Percentiles rank a stretch among this genome's conserved stretches.
Conservation (phyloP, 2,888 invertebrate genomes). For the Macaria notata region DNA sequence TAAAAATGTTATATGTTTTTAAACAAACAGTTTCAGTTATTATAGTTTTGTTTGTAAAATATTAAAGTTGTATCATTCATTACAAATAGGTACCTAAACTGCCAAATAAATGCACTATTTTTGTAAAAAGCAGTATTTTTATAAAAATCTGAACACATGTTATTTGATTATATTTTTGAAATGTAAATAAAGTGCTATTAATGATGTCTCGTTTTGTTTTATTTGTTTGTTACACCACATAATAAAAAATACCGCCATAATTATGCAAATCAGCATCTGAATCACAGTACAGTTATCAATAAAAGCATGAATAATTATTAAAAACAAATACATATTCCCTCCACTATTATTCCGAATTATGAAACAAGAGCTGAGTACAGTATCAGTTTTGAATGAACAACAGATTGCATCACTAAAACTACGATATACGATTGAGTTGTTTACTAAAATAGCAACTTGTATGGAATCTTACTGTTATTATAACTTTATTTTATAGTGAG, state of each 20-base stretch:
- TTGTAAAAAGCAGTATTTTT: constrained; percentile 31
- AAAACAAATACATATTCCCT: no score
- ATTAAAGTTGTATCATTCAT: no score
- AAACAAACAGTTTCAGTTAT: no score
- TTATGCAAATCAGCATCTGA: no score
- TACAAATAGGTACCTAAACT: background rate
- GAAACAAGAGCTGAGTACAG: background rate
- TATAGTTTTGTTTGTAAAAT: no score
- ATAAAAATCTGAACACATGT: constrained; percentile 23
- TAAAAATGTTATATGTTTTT: no score
- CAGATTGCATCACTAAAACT: constrained; percentile 27
- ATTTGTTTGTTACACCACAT: background rate
- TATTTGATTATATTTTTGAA: constrained; percentile 23
- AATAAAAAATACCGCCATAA: no score
- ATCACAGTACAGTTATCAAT: no score
- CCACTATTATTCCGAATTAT: no score
- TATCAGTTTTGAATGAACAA: constrained; percentile 3
- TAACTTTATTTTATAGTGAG: no score
- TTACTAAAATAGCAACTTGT: background rate
- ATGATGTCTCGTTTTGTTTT: constrained; percentile 2
- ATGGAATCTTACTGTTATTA: no score
- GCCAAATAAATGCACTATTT: constrained; percentile 18
- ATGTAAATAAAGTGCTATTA: constrained; percentile 32
- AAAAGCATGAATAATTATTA: no score
- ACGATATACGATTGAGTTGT: constrained; percentile 3